phyloP scores from a whole-genome alignment of 2,888 invertebrate species.

The Eurois occulta region DNA sequence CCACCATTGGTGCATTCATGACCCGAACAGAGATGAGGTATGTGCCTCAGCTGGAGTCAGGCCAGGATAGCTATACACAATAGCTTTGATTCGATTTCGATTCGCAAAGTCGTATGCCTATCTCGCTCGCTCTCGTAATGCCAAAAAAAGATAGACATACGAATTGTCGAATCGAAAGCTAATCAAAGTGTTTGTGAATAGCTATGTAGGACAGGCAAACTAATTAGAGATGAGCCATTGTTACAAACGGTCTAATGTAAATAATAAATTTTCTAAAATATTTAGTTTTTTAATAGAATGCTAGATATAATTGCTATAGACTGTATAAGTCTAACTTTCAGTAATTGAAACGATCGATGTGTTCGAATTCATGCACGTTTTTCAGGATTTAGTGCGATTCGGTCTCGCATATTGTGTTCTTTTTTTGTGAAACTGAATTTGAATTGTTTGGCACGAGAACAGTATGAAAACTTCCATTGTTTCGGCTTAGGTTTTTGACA shows the following conservation, averaged over 20 bases:
- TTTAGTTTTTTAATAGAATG: background rate
- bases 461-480: constrained; percentile 28
- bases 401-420: background rate
- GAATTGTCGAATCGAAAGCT: too few relatives aligned
- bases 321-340: background rate
- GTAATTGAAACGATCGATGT: constrained; percentile 5
- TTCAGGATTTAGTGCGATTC: constrained; percentile 18
- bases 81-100: too few relatives aligned
- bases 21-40: background rate
- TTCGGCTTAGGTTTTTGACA: constrained; percentile 25
- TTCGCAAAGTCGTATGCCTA: too few relatives aligned
- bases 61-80: too few relatives aligned
- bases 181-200: too few relatives aligned
- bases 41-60: background rate
- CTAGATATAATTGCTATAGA: background rate
- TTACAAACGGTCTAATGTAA: background rate
- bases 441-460: constrained; percentile 52
- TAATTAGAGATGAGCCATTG: background rate
- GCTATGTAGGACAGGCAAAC: too few relatives aligned
- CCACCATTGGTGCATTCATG: background rate
- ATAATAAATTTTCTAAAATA: background rate
- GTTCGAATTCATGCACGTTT: constrained; percentile 9
- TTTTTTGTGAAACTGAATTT: constrained; percentile 37
- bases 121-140: too few relatives aligned
- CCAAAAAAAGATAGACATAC: too few relatives aligned